These are phyloP conservation scores for Parazoanthus darwini DNA, from an alignment of 92 coral and sea anemone species.

Conservation along the genomic window DNA sequence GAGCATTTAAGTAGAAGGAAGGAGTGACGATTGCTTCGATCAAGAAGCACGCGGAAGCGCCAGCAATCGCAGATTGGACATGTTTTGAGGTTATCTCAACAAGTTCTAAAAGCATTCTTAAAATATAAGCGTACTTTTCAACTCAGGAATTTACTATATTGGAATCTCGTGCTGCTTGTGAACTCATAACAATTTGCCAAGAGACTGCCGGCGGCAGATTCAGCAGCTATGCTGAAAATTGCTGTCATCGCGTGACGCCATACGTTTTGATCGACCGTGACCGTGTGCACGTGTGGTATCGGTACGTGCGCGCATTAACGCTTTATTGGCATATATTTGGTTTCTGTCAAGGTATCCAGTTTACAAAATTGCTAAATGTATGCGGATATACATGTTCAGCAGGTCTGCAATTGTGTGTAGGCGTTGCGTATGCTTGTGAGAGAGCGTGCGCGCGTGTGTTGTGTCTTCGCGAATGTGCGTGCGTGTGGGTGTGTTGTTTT, in stretches of 20 bases:
- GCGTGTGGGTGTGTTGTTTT: neutral
- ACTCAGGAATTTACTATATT: neutral
- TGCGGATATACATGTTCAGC: too few species aligned
- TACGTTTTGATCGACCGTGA: neutral
- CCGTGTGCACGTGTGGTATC: neutral
- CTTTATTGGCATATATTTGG: neutral
- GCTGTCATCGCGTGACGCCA: constrained; percentile 2
- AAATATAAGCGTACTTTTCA: neutral
- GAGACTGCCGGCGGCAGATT: neutral
- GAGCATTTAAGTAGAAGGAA: neutral
- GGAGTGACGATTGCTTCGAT: neutral
- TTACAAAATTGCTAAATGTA: too few species aligned
- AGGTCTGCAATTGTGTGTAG: too few species aligned
- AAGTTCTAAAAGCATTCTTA: neutral
- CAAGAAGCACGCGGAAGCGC: neutral
- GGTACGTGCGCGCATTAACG: too few species aligned
- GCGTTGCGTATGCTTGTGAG: neutral
- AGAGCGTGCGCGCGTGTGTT: neutral
- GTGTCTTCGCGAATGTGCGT: neutral
- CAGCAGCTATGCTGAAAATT: neutral
- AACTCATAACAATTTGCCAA: neutral
- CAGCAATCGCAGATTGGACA: neutral
- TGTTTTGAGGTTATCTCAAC: neutral
- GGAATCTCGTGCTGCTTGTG: neutral
- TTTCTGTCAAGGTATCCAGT: too few species aligned